phyloP scores from a whole-genome alignment of 1,140 invertebrate species.

The Apolygus lucorum region DNA sequence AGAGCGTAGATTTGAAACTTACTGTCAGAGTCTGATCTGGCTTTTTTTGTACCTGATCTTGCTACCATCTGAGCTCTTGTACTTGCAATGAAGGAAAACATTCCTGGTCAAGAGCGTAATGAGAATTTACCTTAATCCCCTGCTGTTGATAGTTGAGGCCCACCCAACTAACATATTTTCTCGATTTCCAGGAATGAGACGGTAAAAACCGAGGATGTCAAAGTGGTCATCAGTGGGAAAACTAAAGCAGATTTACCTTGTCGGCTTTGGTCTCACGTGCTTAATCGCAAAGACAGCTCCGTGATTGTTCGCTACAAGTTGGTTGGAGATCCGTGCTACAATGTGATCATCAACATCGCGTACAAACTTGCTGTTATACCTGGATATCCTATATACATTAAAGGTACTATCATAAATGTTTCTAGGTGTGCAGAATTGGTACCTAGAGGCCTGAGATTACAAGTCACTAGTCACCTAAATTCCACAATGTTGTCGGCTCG shows the following conservation, averaged over 20 bases:
- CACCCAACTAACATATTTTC: too few species aligned
- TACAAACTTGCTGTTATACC: conserved; percentile 57
- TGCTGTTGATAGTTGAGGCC: too few species aligned
- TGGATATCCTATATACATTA: conserved; percentile 54
- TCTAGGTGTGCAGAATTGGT: conserved; percentile 15
- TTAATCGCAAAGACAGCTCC: conserved; percentile 75
- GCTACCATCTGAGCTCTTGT: too few species aligned
- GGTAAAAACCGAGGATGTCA: conserved; percentile 37
- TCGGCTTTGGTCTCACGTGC: conserved; percentile 60
- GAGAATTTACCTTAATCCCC: too few species aligned
- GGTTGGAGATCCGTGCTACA: conserved; percentile 56
- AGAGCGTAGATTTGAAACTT: too few species aligned
- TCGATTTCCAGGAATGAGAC: conserved; percentile 36
- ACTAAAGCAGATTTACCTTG: conserved; percentile 46
- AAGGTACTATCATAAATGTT: conserved; percentile 44
- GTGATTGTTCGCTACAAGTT: conserved; percentile 78
- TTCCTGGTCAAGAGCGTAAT: too few species aligned
- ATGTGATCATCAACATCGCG: conserved; percentile 60
- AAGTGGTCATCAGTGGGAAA: conserved; percentile 47
- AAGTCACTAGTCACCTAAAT: too few species aligned
- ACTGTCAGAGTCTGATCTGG: too few species aligned
- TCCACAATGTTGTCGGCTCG: too few species aligned
- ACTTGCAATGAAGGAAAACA: too few species aligned
- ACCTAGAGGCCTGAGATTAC: conserved; percentile 11
- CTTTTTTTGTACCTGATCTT: too few species aligned